phyloP scores from a whole-genome alignment of 2,888 invertebrate species.

The Rhamnusium bicolor region DNA sequence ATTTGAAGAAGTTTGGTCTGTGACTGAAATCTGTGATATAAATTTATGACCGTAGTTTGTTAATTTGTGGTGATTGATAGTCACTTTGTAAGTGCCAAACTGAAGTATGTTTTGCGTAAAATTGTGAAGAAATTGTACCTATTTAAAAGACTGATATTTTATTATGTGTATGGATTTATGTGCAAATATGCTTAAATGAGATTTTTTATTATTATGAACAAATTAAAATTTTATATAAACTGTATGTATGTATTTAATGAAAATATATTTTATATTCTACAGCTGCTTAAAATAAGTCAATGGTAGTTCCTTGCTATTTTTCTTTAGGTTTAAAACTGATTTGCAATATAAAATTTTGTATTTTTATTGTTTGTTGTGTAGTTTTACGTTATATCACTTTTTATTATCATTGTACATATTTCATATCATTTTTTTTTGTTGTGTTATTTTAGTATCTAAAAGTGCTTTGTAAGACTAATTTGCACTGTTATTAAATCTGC shows the following conservation, averaged over 20 bases:
- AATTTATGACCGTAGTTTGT: conserved; percentile 50
- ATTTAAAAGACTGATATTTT: conserved; percentile 58
- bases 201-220: conserved; percentile 41
- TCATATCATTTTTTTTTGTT: conserved; percentile 51
- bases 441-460: conserved; percentile 50
- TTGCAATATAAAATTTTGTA: conserved; percentile 45
- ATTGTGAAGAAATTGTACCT: conserved; percentile 50
- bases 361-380: conserved; percentile 52
- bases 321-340: conserved; percentile 45
- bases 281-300: conserved; percentile 30
- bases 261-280: conserved; percentile 30
- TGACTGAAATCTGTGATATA: conserved; percentile 64
- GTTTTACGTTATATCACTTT: conserved; percentile 47
- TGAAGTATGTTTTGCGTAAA: conserved; percentile 45
- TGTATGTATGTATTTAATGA: conserved; percentile 40
- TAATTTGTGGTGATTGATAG: conserved; percentile 47
- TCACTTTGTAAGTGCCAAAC: conserved; percentile 51
- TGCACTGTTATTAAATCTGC: conserved; percentile 39
- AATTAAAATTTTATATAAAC: conserved; percentile 39
- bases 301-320: conserved; percentile 43
- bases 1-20: conserved; percentile 54
- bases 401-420: conserved; percentile 56
- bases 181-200: conserved; percentile 43
- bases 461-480: conserved; percentile 51
- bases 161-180: conserved; percentile 51